Evolutionary conservation across 2,113 vertebrate species (phyloP), one percentile per base, ranked within the genome.

Genomic region (Pomatorhinus ruficollis): DNA sequence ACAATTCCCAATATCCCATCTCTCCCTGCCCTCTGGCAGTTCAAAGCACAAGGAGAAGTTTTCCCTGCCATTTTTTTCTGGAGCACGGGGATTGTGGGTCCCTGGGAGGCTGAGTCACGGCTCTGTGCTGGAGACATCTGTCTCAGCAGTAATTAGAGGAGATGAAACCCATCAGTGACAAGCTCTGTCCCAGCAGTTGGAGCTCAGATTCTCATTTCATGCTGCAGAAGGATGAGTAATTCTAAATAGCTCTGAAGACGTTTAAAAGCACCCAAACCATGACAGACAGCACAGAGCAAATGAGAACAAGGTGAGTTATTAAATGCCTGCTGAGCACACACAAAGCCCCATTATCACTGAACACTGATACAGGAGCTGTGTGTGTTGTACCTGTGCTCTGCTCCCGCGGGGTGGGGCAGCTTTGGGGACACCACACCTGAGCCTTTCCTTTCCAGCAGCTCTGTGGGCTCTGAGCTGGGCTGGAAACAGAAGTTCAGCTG

Each of bases 131-230:
- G 66, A 78, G 85, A 84, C 52, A 71, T 83, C 87, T 65, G 56
- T 78, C 53, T 66, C 64, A 64, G 40, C 71, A 80, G 77, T 52
- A 56, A 71, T 81, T 93, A 91, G 40, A 27, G 52, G 18, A 83
- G 91, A 83, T 70, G 81, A 49, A 80, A 45, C 19, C 47, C 44
- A 66, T 35, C 84, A 44, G 69, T 49, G 83, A 76, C 28, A 11
- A 83, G 71, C 89, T 93, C 47, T 8, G 31, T 83, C 70, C 24
- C 47, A 19, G 87, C 81, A 71, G 85, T 86, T 66, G 66, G 69
- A 61, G 44, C 75, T 70, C 57, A 93, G 45, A 77, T 96, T 69
- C 70, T 94, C 65, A 81, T 96, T 97, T 93, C 89, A 65, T 94
- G 83, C 87, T 11, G 35, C 90, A 23, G 52, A 59, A 81, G 56